Base-by-base conservation (phyloP, 1,140 invertebrate species). In the Akabosia matsudoensis region DNA sequence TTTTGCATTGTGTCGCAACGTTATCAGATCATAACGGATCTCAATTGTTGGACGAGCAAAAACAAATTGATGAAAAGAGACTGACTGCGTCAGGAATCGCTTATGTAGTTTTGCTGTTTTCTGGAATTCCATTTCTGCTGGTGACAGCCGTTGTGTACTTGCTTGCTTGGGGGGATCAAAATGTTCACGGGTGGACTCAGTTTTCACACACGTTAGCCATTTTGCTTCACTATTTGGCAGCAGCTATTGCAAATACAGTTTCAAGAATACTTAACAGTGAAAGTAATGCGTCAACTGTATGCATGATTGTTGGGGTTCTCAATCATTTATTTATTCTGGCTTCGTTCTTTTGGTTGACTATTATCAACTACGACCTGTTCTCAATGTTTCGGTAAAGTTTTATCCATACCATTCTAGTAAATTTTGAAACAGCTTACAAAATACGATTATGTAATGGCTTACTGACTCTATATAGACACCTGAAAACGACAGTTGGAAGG, bases 301-400 rank as follows among this genome's bases (percentile, higher is more conserved):
- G 14, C 14, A 61, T n/a, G 24, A 61, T 61, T 24, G 54, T 61
- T 4, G 74, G 13, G n/a, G 33, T 75, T 34, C 13, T 31, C 16
- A 67, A 30, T 26, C 74, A 67, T 45, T 75, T 33, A 18, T 75
- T 67, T 75, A 13, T 22, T 7, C 33, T 75, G 2, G 31, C 56
- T 1, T 30, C 54, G 3, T 76, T 52, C 33, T 51, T 2, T 22
- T 76, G 75, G 75, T 16, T 76, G 64, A 56, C 45, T 22, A 26
- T 76, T 10, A 37, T 76, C 28, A 76, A 72, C 26, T 76, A 72
- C 54, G 67, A 76, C 45, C 16, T 76, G 16, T 72, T 61, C 31
- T 52, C 33, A 3, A 71, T 67, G 24, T 45, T 76, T 33, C 51
- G 33, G 75, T 76, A 71, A 75, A 22, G 37, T 45, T 18, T 18